A percentile compares a stretch with the other conserved stretches of the same genome.
Conservation (phyloP, 2,888 invertebrate genomes). For the Steinernema carpocapsae region DNA sequence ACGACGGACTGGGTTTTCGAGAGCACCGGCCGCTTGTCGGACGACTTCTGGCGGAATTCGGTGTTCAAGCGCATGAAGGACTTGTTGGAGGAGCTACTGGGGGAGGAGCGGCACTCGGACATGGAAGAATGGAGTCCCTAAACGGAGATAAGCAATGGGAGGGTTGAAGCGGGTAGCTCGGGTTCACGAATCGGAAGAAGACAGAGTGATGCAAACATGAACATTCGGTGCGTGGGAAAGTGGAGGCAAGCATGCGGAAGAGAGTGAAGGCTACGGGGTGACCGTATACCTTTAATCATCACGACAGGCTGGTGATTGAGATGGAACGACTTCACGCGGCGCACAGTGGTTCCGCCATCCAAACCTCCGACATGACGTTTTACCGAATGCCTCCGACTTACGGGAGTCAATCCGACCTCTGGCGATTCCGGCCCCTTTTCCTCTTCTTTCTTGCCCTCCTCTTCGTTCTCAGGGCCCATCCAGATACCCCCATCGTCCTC, state of each 20-base stretch:
- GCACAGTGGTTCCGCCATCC: conserved; percentile 18
- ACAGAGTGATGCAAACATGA: not conserved
- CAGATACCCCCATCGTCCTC: conserved; percentile 19
- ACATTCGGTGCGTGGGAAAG: not conserved
- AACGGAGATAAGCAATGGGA: conserved; percentile 18
- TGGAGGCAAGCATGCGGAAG: conserved; percentile 19
- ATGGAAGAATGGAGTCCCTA: conserved; percentile 5
- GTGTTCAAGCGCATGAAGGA: conserved; percentile 51
- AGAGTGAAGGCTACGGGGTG: not conserved
- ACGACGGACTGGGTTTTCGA: conserved; percentile 66
- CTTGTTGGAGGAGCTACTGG: conserved; percentile 36
- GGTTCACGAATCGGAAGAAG: not conserved
- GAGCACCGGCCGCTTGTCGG: conserved; percentile 57
- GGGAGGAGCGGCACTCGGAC: conserved; percentile 36
- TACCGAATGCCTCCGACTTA: conserved; percentile 29
- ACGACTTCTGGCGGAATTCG: conserved; percentile 54
- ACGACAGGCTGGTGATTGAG: conserved; percentile 26
- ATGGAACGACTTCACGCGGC: conserved; percentile 21
- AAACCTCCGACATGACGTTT: conserved; percentile 27
- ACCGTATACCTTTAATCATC: conserved; percentile 8
- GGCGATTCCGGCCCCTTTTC: not conserved
- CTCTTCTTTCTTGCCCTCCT: not conserved
- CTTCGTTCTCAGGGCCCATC: conserved; percentile 4
- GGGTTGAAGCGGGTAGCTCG: not conserved
- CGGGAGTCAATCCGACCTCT: conserved; percentile 14